These are phyloP conservation scores for Nannospalax galili DNA, from an alignment of 2,113 vertebrate genomes.

Conservation along the genomic window DNA sequence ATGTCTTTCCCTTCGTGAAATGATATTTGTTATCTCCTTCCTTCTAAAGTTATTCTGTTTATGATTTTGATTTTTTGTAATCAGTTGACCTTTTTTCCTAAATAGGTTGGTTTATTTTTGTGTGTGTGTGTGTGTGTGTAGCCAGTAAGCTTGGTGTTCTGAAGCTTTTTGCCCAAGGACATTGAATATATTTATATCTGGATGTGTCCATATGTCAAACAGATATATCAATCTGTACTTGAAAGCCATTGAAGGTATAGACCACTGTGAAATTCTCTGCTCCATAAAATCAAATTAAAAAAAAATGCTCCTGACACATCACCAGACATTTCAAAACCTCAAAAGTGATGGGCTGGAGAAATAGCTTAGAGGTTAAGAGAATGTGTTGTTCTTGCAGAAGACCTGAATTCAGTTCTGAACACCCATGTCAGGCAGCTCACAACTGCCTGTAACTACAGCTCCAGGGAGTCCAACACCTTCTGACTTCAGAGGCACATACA, in stretches of 20 bases:
- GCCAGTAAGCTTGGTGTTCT: slow-evolving; percentile 51
- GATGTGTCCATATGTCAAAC: slow-evolving; percentile 68
- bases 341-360: background rate
- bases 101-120: slow-evolving; percentile 72
- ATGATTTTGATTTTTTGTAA: slow-evolving; percentile 59
- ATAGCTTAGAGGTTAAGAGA: no score
- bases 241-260: slow-evolving; percentile 46
- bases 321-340: slow-evolving; percentile 24
- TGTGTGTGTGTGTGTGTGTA: no score
- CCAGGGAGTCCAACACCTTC: no score
- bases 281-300: slow-evolving; percentile 27
- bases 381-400: no score
- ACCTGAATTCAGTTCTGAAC: no score
- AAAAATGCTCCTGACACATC: background rate
- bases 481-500: no score
- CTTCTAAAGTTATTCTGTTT: slow-evolving; percentile 9
- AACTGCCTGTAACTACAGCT: no score
- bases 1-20: slow-evolving; percentile 17
- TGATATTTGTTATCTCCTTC: background rate
- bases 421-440: no score
- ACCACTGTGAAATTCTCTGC: slow-evolving; percentile 29
- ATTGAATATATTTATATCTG: slow-evolving; percentile 75
- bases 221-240: slow-evolving; percentile 65
- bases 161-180: slow-evolving; percentile 67
- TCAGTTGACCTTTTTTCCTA: slow-evolving; percentile 68